phyloP scores from a whole-genome alignment of 2,113 vertebrate species.

The Charadrius vociferus region DNA sequence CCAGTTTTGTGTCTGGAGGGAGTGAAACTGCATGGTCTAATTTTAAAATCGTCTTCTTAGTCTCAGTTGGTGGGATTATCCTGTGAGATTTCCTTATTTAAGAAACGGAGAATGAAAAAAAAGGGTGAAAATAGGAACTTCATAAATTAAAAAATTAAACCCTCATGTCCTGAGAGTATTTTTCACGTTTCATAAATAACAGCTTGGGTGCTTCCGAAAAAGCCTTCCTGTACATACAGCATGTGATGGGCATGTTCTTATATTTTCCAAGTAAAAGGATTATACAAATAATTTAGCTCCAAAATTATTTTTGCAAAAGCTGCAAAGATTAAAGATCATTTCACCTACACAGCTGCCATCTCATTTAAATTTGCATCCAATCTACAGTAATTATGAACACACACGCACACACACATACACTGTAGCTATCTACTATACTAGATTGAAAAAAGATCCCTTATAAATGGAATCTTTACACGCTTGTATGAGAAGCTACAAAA shows the following conservation, averaged over 20 bases:
- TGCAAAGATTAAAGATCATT: slow-evolving; percentile 59
- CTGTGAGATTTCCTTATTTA: background rate
- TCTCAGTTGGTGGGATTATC: background rate
- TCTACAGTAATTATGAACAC: slow-evolving; percentile 38
- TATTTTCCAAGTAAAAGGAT: slow-evolving; percentile 15
- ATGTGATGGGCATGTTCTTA: background rate
- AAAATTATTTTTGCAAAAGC: slow-evolving; percentile 44
- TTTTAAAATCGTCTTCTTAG: background rate
- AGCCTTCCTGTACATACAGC: background rate
- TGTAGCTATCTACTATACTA: background rate
- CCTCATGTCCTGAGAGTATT: background rate
- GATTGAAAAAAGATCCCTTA: background rate
- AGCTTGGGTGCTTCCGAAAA: background rate
- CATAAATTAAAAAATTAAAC: background rate
- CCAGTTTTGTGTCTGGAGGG: background rate
- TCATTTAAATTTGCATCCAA: slow-evolving; percentile 41
- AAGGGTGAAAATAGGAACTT: background rate
- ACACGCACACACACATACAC: background rate
- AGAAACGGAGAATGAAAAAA: background rate
- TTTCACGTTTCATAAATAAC: background rate
- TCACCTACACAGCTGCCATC: slow-evolving; percentile 43
- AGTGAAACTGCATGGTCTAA: background rate
- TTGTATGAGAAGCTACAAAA: background rate
- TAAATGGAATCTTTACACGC: background rate
- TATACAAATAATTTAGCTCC: slow-evolving; percentile 43